Conservation (phyloP, 1,140 invertebrate genomes). For the Oppia nitens region DNA sequence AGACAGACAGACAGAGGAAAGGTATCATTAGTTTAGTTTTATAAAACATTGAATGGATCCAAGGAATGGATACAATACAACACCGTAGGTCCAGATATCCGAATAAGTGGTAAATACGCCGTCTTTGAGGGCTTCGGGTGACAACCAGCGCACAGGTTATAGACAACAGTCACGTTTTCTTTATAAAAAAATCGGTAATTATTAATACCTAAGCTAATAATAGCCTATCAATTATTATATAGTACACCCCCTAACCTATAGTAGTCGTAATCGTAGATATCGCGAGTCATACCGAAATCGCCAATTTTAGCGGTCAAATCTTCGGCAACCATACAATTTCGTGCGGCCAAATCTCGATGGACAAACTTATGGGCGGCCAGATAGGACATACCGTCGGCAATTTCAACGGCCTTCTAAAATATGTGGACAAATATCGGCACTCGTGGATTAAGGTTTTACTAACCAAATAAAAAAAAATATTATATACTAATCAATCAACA, state of each 20-base stretch:
- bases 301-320: conserved; percentile 87
- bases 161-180: conserved; percentile 25
- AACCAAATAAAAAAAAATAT: conserved; percentile 49
- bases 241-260: conserved; percentile 33
- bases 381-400: conserved; percentile 85
- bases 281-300: conserved; percentile 77
- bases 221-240: neutral
- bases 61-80: conserved; percentile 87
- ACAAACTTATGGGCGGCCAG: conserved; percentile 85
- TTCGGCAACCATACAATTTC: conserved; percentile 88
- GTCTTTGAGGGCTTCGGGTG: conserved; percentile 88
- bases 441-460: neutral
- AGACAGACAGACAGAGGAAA: no score
- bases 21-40: no score
- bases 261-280: conserved; percentile 68
- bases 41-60: conserved; percentile 82
- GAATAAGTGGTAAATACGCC: conserved; percentile 90
- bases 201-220: neutral
- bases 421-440: neutral
- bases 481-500: conserved; percentile 74
- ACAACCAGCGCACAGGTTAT: conserved; percentile 57
- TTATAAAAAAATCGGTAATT: neutral
- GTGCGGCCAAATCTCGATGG: conserved; percentile 83
- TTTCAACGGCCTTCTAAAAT: conserved; percentile 44
- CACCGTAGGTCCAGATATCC: conserved; percentile 95